A percentile compares a stretch with the other conserved stretches of the same genome.
Conservation (phyloP, 1,140 invertebrate species). For the Hyles vespertilio region DNA sequence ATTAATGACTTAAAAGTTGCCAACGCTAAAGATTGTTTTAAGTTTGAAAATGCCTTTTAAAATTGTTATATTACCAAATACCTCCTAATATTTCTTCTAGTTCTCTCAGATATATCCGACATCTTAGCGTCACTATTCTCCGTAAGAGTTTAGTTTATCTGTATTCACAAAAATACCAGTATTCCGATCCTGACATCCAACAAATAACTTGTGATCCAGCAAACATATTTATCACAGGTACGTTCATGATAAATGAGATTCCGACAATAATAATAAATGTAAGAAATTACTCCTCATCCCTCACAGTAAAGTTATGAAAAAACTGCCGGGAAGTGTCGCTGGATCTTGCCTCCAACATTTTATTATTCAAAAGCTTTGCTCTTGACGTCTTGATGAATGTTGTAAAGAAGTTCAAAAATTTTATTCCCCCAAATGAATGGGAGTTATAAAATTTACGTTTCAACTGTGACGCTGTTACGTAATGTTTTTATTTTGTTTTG, state of each 20-base stretch:
- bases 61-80: too few relatives aligned
- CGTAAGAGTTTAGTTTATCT: too few relatives aligned
- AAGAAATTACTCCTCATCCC: conserved; percentile 21
- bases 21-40: too few relatives aligned
- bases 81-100: too few relatives aligned
- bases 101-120: too few relatives aligned
- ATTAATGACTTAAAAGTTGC: too few relatives aligned
- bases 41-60: too few relatives aligned
- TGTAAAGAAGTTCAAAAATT: conserved; percentile 62
- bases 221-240: conserved; percentile 18
- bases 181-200: too few relatives aligned
- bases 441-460: conserved; percentile 65
- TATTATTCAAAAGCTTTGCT: conserved; percentile 68
- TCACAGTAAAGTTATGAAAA: conserved; percentile 23
- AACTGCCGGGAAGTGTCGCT: conserved; percentile 10
- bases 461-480: conserved; percentile 19
- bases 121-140: too few relatives aligned
- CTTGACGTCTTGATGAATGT: conserved; percentile 67
- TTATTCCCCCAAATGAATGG: conserved; percentile 62
- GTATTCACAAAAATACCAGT: too few relatives aligned
- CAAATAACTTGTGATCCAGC: neutral
- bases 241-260: conserved; percentile 18
- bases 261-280: conserved; percentile 29
- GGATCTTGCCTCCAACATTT: conserved; percentile 37
- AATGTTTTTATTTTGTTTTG: neutral